A percentile compares a stretch with the other conserved stretches of the same genome.
Conservation (phyloP, 2,797 vertebrate species). For the Sebastes hopkinsi region DNA sequence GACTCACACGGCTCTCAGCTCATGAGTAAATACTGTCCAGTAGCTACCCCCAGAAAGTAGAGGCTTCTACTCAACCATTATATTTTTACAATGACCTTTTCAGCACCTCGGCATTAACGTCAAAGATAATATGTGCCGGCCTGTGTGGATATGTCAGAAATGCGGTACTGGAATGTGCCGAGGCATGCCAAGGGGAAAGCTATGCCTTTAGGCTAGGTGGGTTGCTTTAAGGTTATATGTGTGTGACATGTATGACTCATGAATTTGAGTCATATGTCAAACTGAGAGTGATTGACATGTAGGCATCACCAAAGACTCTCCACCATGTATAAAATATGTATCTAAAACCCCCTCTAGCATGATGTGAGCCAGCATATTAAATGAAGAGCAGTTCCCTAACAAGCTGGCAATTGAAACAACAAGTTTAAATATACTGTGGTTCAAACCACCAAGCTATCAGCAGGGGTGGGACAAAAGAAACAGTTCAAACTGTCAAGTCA, state of each 20-base stretch:
- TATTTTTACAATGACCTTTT: constrained; percentile 70
- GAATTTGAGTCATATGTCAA: constrained; percentile 42
- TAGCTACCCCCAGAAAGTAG: constrained; percentile 1
- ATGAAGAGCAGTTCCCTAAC: neutral
- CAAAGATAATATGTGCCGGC: constrained; percentile 41
- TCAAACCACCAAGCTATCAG: constrained; percentile 24
- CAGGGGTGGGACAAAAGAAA: constrained; percentile 13
- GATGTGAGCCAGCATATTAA: neutral
- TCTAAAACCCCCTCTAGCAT: constrained; percentile 2
- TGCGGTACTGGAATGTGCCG: constrained; percentile 56
- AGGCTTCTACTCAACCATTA: constrained; percentile 24
- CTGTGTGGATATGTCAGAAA: constrained; percentile 61
- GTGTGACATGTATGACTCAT: constrained; percentile 37
- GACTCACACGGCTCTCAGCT: constrained; percentile 26
- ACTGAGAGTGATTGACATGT: constrained; percentile 51
- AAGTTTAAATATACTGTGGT: neutral
- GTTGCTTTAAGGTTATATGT: constrained; percentile 15
- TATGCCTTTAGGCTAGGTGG: constrained; percentile 25
- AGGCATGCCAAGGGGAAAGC: constrained; percentile 25
- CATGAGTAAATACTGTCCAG: constrained; percentile 19
- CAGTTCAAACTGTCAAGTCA: constrained; percentile 19
- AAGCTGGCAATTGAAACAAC: neutral
- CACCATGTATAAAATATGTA: neutral
- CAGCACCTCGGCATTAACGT: constrained; percentile 47
- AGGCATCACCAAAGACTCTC: constrained; percentile 8